Evolutionary conservation across 1,140 invertebrate species (phyloP).

Genomic region (Zaprionus kolodkinae): DNA sequence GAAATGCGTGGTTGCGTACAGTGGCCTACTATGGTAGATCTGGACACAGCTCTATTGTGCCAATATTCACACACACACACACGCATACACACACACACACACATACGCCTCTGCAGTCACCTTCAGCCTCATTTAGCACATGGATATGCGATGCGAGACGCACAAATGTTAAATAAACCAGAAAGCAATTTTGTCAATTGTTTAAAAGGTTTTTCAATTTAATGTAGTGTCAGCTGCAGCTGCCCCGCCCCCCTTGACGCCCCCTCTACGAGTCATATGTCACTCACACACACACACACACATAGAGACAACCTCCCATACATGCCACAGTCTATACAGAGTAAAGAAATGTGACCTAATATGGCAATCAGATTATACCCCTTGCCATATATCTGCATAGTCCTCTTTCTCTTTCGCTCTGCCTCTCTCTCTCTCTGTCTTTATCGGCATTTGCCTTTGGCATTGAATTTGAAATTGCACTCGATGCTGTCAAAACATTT

Average conservation of each 20-base stretch:
- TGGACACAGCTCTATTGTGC: constrained; percentile 67
- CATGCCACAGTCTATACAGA: constrained; percentile 11
- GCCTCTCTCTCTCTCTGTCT: neutral
- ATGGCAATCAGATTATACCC: constrained; percentile 60
- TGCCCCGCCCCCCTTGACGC: neutral
- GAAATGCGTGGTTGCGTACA: constrained; percentile 84
- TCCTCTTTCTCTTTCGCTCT: constrained; percentile 1
- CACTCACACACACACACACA: constrained; percentile 32
- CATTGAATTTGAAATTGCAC: constrained; percentile 67
- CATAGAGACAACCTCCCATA: constrained; percentile 18
- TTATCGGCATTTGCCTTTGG: constrained; percentile 32
- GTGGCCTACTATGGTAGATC: constrained; percentile 84
- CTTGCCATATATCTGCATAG: neutral
- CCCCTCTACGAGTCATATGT: constrained; percentile 46
- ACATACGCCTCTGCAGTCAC: constrained; percentile 15
- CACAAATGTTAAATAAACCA: constrained; percentile 50
- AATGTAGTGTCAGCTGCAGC: constrained; percentile 42
- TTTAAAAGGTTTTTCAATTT: constrained; percentile 56
- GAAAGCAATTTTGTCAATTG: constrained; percentile 54
- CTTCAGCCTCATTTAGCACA: constrained; percentile 25
- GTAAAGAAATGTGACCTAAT: constrained; percentile 50
- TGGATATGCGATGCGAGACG: neutral
- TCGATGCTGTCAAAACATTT: constrained; percentile 65
- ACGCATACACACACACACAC: constrained; percentile 35
- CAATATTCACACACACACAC: constrained; percentile 37